Conservation (phyloP, 2,888 invertebrate species). For the Ctenicera cuprea region DNA sequence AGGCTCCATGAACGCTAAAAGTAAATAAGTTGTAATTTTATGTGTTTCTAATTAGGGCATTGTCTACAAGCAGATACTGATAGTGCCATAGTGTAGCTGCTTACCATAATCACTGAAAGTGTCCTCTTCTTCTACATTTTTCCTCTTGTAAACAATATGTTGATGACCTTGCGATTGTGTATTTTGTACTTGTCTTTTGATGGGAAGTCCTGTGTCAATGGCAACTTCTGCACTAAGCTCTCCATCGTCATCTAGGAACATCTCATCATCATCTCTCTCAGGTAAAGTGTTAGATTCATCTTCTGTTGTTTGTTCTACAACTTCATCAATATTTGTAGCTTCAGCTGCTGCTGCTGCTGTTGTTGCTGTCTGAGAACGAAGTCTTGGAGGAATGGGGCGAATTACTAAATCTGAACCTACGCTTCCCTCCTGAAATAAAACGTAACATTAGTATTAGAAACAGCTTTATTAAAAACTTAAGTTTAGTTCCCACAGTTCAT, state of each 20-base stretch:
- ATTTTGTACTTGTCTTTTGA: slow-evolving; percentile 67
- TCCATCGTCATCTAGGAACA: slow-evolving; percentile 82
- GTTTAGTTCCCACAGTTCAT: too few species aligned
- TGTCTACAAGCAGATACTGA: too few species aligned
- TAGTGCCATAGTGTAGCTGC: neutral
- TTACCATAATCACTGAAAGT: slow-evolving; percentile 88
- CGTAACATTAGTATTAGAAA: neutral
- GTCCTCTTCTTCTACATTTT: slow-evolving; percentile 74
- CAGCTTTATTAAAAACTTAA: too few species aligned
- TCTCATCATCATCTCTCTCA: slow-evolving; percentile 77
- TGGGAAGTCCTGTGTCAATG: slow-evolving; percentile 79
- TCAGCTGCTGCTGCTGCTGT: neutral
- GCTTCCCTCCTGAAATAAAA: slow-evolving; percentile 86
- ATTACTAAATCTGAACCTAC: slow-evolving; percentile 93
- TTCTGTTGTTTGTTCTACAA: slow-evolving; percentile 32
- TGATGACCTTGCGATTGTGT: slow-evolving; percentile 72
- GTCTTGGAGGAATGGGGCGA: slow-evolving; percentile 86
- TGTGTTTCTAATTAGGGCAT: too few species aligned
- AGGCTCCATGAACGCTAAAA: slow-evolving; percentile 91
- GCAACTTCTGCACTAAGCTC: slow-evolving; percentile 80
- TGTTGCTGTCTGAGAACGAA: slow-evolving; percentile 69
- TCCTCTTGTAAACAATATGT: slow-evolving; percentile 86
- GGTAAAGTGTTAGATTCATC: slow-evolving; percentile 55
- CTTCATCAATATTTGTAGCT: slow-evolving; percentile 26
- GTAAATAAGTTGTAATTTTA: slow-evolving; percentile 48